Base-by-base conservation (phyloP, 2,797 vertebrate species). In the Chromis chromis region DNA sequence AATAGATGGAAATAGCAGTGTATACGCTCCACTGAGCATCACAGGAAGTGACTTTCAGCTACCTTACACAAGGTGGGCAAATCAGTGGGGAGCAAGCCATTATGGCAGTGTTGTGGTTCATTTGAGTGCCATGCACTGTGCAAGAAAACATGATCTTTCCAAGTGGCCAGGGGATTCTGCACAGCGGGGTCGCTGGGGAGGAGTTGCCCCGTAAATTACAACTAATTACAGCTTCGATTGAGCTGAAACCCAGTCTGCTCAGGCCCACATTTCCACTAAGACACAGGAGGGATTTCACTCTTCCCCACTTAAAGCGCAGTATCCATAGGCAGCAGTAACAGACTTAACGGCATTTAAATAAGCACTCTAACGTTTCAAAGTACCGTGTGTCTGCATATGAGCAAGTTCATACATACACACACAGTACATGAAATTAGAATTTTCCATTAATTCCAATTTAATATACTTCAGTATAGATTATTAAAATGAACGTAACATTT, bases 1-100 rank as follows among this genome's bases (percentile, higher is more conserved):
- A 96, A 96, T 96, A 94, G 95, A 95, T 90, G 95, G 93, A 96
- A 96, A 95, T 94, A 93, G 93, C 94, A 93, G 93, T 78, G 87
- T 56, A 53, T 79, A 94, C 76, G 93, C 95, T 91, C 90, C 89
- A 81, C 86, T 91, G 91, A 93, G 91, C 93, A 95, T 91, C 92
- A 88, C 91, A 91, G 91, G 91, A 91, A 91, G 89, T 93, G 94
- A 95, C 93, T 96, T 96, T 93, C 93, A 92, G 85, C 90, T 91
- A 95, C 93, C 94, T 95, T 94, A 94, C 93, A 93, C 95, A 95
- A 96, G 93, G 94, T 95, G 90, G 91, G 90, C 92, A 93, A 95
- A 93, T 92, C 95, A 94, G 92, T 84, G 92, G 95, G 94, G 93
- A 92, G 90, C 76, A 76, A 81, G 87, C 91, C 89, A 92, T 94